Conservation (phyloP, 2,888 invertebrate species). For the Automeris io region DNA sequence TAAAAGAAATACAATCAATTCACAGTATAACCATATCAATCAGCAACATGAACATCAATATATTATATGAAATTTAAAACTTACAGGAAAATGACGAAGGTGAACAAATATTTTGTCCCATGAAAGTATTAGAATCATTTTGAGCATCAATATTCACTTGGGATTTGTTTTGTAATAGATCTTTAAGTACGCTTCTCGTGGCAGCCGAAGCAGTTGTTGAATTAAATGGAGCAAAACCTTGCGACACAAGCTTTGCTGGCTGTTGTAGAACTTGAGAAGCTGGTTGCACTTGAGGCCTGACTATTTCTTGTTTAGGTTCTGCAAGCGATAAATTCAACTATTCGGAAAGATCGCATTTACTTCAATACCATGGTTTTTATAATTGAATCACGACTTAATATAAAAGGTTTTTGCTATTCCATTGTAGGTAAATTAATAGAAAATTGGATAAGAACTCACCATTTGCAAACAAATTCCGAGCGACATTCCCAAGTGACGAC, state of each 20-base stretch:
- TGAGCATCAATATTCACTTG: conserved; percentile 28
- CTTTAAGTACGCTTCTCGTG: conserved; percentile 48
- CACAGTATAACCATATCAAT: background rate
- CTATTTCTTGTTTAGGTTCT: conserved; percentile 35
- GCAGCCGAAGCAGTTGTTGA: conserved; percentile 20
- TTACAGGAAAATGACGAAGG: conserved; percentile 50
- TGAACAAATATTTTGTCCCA: conserved; percentile 65
- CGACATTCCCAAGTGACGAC: conserved; percentile 31
- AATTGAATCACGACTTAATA: no score
- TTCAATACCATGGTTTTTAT: no score
- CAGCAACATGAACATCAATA: background rate
- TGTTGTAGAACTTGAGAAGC: background rate
- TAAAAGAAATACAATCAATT: conserved; percentile 6
- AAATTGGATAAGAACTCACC: conserved; percentile 33
- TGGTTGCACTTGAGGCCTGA: conserved; percentile 16
- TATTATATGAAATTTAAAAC: conserved; percentile 16
- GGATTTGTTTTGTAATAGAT: conserved; percentile 38
- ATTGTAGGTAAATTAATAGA: no score
- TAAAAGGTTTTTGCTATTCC: no score
- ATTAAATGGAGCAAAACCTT: conserved; percentile 11
- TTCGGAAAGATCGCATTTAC: no score
- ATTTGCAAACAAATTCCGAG: conserved; percentile 54
- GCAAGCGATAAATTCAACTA: no score
- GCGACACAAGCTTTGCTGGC: conserved; percentile 9
- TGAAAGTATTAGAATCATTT: conserved; percentile 45